phyloP scores from a whole-genome alignment of 30 jellyfish, hydroid and myxozoan genomes.

The Pseudorhiza aurosa region DNA sequence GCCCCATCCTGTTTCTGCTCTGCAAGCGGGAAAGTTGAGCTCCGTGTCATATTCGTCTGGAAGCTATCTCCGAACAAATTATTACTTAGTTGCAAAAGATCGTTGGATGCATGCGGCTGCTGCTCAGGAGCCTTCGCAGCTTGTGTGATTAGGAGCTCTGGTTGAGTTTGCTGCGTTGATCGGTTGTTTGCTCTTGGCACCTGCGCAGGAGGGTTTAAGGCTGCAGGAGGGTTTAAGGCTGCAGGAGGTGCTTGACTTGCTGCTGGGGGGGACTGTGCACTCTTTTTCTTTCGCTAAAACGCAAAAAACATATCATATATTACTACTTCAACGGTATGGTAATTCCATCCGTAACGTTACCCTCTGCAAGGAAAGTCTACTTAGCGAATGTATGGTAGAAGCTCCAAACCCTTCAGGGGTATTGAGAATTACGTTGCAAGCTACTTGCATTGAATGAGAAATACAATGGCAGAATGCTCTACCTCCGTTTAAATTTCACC shows the following conservation, averaged over 20 bases:
- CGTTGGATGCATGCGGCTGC: slow-evolving; percentile 61
- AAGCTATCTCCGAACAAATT: slow-evolving; percentile 20
- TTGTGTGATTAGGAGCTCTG: slow-evolving; percentile 31
- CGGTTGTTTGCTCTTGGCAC: slow-evolving; percentile 43
- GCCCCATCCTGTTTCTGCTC: slow-evolving; percentile 55
- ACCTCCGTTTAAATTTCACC: too few species aligned
- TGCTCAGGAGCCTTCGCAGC: slow-evolving; percentile 60
- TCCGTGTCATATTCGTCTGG: slow-evolving; percentile 52
- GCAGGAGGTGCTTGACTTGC: slow-evolving; percentile 53
- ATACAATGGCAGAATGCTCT: too few species aligned
- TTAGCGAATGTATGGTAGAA: too few species aligned
- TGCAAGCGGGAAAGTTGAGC: slow-evolving; percentile 62
- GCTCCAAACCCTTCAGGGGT: too few species aligned
- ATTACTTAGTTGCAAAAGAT: slow-evolving; percentile 49
- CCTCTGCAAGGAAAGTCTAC: too few species aligned
- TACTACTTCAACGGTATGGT: too few species aligned
- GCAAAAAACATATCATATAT: not conserved
- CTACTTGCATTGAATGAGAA: too few species aligned
- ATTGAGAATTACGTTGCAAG: too few species aligned
- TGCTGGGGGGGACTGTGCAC: slow-evolving; percentile 13
- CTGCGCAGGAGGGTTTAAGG: slow-evolving; percentile 47
- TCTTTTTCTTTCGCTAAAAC: slow-evolving; percentile 13
- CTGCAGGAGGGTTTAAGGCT: slow-evolving; percentile 57
- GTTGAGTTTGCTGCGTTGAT: slow-evolving; percentile 9
- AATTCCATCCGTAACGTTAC: too few species aligned